Percentiles rank a stretch among this genome's conserved stretches.
These are phyloP conservation scores for Tiliacea aurago DNA, from an alignment of 2,888 invertebrate genomes.

Conservation along the genomic window DNA sequence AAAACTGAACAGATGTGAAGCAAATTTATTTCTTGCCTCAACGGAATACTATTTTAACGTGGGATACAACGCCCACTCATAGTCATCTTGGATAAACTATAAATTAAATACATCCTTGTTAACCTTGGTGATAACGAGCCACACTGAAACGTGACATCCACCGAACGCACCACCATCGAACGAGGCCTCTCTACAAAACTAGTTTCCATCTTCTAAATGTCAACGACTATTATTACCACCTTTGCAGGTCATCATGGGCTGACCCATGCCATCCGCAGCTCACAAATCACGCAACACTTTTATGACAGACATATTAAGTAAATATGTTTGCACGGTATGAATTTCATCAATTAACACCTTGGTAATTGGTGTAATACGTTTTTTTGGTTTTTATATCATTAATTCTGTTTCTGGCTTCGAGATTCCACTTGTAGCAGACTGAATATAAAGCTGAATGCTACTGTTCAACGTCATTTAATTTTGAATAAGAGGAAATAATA, in stretches of 20 bases:
- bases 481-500: not conserved
- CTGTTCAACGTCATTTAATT: not conserved
- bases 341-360: slow-evolving; percentile 40
- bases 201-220: slow-evolving; percentile 84
- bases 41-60: slow-evolving; percentile 32
- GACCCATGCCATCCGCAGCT: slow-evolving; percentile 64
- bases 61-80: slow-evolving; percentile 29
- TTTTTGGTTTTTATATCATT: slow-evolving; percentile 4
- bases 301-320: slow-evolving; percentile 41
- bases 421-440: not conserved
- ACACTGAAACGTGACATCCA: slow-evolving; percentile 74
- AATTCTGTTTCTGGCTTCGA: not conserved
- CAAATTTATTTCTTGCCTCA: not conserved
- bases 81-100: slow-evolving; percentile 27
- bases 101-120: slow-evolving; percentile 56
- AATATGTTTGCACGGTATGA: slow-evolving; percentile 18
- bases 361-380: slow-evolving; percentile 9
- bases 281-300: slow-evolving; percentile 59
- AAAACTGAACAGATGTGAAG: not conserved
- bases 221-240: slow-evolving; percentile 86
- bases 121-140: slow-evolving; percentile 60
- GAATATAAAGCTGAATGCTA: not conserved
- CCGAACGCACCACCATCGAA: slow-evolving; percentile 67
- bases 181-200: slow-evolving; percentile 78
- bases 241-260: slow-evolving; percentile 78